Conservation (phyloP, 2,797 vertebrate genomes). For the Esox lucius region DNA sequence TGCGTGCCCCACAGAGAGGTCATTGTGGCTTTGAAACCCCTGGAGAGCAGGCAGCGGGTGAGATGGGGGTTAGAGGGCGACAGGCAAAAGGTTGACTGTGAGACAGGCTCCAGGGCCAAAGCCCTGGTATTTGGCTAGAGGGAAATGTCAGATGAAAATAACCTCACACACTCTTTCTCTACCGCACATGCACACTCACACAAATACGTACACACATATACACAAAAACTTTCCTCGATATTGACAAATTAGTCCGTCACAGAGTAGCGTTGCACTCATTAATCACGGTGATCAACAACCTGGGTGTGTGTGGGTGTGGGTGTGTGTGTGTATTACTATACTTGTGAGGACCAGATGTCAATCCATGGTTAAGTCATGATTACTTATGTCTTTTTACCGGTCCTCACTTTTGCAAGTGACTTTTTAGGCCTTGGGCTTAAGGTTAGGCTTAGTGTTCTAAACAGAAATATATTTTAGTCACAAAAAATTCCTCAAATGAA, state of each 20-base stretch:
- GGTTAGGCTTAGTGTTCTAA: no score
- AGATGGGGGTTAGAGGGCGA: background rate
- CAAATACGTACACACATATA: no score
- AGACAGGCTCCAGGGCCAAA: background rate
- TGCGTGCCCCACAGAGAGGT: background rate
- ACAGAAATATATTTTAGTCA: no score
- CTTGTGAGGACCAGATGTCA: background rate
- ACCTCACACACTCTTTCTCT: no score
- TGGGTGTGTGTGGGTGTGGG: constrained; percentile 4
- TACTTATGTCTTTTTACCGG: no score
- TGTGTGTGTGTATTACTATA: constrained; percentile 2
- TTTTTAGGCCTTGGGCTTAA: no score
- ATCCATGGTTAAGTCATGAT: no score
- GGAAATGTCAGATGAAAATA: background rate
- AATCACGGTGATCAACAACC: background rate
- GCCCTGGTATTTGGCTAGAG: constrained; percentile 2
- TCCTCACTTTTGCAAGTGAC: no score
- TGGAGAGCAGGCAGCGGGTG: background rate
- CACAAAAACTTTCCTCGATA: no score
- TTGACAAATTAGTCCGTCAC: background rate
- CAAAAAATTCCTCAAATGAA: no score
- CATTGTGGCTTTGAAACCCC: background rate
- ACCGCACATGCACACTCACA: no score
- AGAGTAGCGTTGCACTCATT: background rate
- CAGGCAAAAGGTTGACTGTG: background rate